Evolutionary conservation across 2,113 vertebrate genomes (phyloP).

Genomic region (Marmota monax): DNA sequence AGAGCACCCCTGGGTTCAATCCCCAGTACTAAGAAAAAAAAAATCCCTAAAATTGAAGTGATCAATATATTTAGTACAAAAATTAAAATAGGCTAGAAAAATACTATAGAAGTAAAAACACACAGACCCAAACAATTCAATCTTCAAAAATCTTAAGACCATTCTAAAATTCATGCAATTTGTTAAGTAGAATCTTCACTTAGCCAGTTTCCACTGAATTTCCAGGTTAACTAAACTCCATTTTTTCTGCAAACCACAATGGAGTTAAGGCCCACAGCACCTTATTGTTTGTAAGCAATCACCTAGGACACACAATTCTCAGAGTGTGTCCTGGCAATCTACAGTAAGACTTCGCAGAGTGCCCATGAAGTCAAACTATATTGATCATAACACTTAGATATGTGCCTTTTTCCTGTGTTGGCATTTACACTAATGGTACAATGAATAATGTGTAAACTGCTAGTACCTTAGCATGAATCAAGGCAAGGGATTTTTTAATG

Average conservation of each 20-base stretch:
- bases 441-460: conserved; percentile 19
- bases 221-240: conserved; percentile 43
- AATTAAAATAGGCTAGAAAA: conserved; percentile 61
- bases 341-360: not conserved
- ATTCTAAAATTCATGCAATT: conserved; percentile 53
- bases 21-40: not conserved
- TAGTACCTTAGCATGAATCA: conserved; percentile 19
- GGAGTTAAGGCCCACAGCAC: not conserved
- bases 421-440: conserved; percentile 27
- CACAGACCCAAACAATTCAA: not conserved
- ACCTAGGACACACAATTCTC: not conserved
- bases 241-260: conserved; percentile 24
- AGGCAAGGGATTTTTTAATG: not conserved
- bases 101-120: conserved; percentile 48
- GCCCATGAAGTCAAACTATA: conserved; percentile 22
- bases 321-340: not conserved
- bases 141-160: conserved; percentile 24
- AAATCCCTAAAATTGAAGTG: conserved; percentile 8
- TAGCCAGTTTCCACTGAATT: conserved; percentile 36
- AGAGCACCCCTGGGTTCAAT: too few species aligned
- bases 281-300: not conserved
- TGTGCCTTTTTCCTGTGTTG: conserved; percentile 40
- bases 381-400: not conserved
- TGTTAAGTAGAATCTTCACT: conserved; percentile 12
- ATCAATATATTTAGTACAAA: conserved; percentile 42